These are phyloP conservation scores for Spodoptera picta DNA, from an alignment of 2,888 invertebrate genomes.

Conservation along the genomic window DNA sequence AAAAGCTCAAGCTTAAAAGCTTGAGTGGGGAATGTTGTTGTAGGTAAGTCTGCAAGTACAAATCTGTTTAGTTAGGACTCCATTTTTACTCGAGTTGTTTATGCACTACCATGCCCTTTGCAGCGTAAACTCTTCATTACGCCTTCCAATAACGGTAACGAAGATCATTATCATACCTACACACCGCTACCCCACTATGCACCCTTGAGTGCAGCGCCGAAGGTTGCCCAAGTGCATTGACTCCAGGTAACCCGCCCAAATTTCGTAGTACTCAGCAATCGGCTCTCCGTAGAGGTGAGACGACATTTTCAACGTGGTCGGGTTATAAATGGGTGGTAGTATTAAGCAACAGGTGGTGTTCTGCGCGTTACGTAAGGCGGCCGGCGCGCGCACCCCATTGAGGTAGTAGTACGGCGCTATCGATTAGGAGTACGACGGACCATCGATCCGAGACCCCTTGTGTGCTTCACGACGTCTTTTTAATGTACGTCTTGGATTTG, in stretches of 20 bases:
- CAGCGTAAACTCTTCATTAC: slow-evolving; percentile 62
- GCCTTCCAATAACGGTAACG: slow-evolving; percentile 74
- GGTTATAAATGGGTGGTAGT: slow-evolving; percentile 83
- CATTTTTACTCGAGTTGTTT: slow-evolving; percentile 23
- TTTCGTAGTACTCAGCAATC: slow-evolving; percentile 54
- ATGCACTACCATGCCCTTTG: slow-evolving; percentile 48
- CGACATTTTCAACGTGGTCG: slow-evolving; percentile 65
- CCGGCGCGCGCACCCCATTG: slow-evolving; percentile 86
- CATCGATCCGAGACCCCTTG: slow-evolving; percentile 77
- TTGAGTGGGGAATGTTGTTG: too few relatives aligned
- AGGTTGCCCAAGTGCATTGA: slow-evolving; percentile 87
- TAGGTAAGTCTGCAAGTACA: slow-evolving; percentile 36
- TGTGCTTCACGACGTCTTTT: slow-evolving; percentile 76
- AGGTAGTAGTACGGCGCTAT: slow-evolving; percentile 82
- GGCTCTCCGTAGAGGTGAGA: slow-evolving; percentile 51
- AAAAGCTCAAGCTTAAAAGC: slow-evolving; percentile 50
- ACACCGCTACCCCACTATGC: slow-evolving; percentile 79
- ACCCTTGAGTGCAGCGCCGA: slow-evolving; percentile 87
- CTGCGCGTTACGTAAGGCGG: slow-evolving; percentile 84
- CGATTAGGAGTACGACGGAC: slow-evolving; percentile 80
- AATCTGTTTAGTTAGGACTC: slow-evolving; percentile 48
- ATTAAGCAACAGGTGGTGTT: slow-evolving; percentile 83
- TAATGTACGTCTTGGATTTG: slow-evolving; percentile 73
- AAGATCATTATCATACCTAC: slow-evolving; percentile 83
- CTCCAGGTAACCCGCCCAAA: slow-evolving; percentile 74